A percentile compares a stretch with the other conserved stretches of the same genome.
Evolutionary conservation across 2,797 vertebrate species (phyloP).

Genomic region (Acipenser transmontanus): DNA sequence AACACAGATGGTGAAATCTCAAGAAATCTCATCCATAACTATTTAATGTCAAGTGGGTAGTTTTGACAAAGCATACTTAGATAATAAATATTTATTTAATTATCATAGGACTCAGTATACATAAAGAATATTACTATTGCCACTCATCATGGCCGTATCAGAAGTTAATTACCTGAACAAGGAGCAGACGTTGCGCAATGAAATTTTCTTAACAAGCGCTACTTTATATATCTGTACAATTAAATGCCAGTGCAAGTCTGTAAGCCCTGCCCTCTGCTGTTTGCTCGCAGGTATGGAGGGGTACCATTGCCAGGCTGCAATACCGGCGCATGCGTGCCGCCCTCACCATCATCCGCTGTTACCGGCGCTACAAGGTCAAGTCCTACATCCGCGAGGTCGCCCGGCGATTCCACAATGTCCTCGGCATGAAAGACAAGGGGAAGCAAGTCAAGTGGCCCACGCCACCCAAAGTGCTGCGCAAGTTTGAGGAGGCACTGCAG

Average conservation of each 20-base stretch:
- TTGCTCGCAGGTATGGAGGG: conserved; percentile 79
- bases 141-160: too few relatives aligned
- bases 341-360: conserved; percentile 70
- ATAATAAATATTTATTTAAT: too few relatives aligned
- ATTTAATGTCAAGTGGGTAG: too few relatives aligned
- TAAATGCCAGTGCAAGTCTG: not conserved
- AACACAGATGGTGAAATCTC: too few relatives aligned
- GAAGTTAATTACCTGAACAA: too few relatives aligned
- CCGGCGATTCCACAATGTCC: conserved; percentile 71
- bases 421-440: conserved; percentile 75
- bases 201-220: too few relatives aligned
- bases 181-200: too few relatives aligned
- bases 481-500: conserved; percentile 77
- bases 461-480: conserved; percentile 81
- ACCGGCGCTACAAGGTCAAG: conserved; percentile 86
- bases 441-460: conserved; percentile 79
- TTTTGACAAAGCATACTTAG: too few relatives aligned
- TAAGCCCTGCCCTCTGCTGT: not conserved
- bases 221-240: not conserved
- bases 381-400: conserved; percentile 79
- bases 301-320: conserved; percentile 78
- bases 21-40: too few relatives aligned
- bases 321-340: conserved; percentile 81
- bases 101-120: too few relatives aligned
- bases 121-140: too few relatives aligned